phyloP scores from a whole-genome alignment of 2,888 invertebrate genomes.

The Sipha maydis region DNA sequence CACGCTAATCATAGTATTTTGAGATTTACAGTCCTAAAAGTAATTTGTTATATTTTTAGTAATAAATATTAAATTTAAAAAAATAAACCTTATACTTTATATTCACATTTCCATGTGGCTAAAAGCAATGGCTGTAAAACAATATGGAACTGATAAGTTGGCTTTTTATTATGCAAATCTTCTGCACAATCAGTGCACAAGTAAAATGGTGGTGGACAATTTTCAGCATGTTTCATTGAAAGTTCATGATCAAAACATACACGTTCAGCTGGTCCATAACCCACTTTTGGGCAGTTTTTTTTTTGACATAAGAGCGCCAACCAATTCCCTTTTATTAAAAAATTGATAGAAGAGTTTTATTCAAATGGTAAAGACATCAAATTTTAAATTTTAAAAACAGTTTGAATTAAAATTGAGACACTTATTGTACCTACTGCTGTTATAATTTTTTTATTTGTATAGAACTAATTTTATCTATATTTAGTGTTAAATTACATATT shows the following conservation, averaged over 20 bases:
- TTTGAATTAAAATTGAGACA: too few relatives aligned
- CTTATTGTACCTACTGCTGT: too few relatives aligned
- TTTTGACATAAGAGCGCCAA: constrained; percentile 88
- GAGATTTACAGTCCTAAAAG: constrained; percentile 87
- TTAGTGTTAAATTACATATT: too few relatives aligned
- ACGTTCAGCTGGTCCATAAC: constrained; percentile 87
- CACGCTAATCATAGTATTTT: constrained; percentile 78
- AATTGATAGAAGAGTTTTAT: too few relatives aligned
- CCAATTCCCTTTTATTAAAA: constrained; percentile 73
- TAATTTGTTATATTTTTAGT: not conserved
- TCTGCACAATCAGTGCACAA: constrained; percentile 96
- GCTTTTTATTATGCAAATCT: constrained; percentile 87
- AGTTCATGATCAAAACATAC: constrained; percentile 94
- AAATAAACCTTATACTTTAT: constrained; percentile 74
- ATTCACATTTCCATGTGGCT: constrained; percentile 94
- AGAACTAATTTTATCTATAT: too few relatives aligned
- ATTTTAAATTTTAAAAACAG: too few relatives aligned
- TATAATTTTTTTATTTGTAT: too few relatives aligned
- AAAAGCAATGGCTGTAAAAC: constrained; percentile 93
- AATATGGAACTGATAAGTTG: constrained; percentile 85
- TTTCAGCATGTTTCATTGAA: constrained; percentile 85
- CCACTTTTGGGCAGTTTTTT: constrained; percentile 89
- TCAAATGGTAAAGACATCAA: too few relatives aligned
- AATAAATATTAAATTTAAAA: constrained; percentile 14
- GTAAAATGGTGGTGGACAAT: constrained; percentile 93